Evolutionary conservation across 2,888 invertebrate species (phyloP), one percentile per base, ranked within the genome.

Genomic region (Gandaritis pyraliata): DNA sequence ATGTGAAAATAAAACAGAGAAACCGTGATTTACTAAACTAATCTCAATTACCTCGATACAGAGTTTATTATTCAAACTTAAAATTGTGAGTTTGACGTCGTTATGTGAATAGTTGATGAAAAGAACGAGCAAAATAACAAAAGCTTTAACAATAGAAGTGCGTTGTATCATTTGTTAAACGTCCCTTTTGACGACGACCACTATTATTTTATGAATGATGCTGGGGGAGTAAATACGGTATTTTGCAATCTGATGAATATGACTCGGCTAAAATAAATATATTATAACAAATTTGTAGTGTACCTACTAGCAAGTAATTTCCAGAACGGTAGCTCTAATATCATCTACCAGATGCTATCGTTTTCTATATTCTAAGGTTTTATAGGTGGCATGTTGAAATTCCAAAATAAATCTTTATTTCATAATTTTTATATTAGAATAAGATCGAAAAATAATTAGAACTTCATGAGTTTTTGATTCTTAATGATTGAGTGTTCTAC

Each of bases 121-220:
- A 76, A 78, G 79, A 77, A 81, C 77, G 83, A 83, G 82, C 82
- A 81, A 86, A 88, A 86, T 82, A 88, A 90, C 89, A 88, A 89
- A 87, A 87, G 87, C 75, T 85, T 86, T 82, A 88, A 90, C 89
- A 90, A 91, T 90, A 86, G 90, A 82, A 86, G 83, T 85, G 80
- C 83, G 86, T 85, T 82, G 84, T 90, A 89, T 91, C 91, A 91
- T 92, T 92, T 92, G 91, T 90, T 88, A 90, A 90, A 87, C 87
- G 90, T 90, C 90, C 90, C 90, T 90, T 87, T 85, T 85, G 87
- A 88, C 83, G 88, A 86, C 83, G 88, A 83, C 83, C 83, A 86
- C 88, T 89, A 90, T 91, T 91, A 89, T 87, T 87, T 87, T 87
- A 88, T 90, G 88, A 90, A 88, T 86, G 88, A 88, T 86, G 85